phyloP scores from a whole-genome alignment of 2,888 invertebrate genomes.

The Drosophila silvestris region DNA sequence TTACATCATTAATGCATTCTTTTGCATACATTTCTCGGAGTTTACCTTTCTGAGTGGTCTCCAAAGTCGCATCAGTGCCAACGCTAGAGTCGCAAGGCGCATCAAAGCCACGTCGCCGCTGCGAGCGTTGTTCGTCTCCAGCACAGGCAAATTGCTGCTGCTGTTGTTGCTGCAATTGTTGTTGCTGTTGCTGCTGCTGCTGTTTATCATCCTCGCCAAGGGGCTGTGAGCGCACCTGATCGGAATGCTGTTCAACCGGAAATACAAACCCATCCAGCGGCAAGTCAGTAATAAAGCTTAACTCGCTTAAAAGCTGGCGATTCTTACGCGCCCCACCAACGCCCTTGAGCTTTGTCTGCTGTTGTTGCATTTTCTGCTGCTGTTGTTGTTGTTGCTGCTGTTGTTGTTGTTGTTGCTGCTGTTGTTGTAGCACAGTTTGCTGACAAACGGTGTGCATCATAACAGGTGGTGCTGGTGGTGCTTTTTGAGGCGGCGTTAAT shows the following conservation, averaged over 20 bases:
- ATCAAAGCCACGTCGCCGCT: conserved; percentile 79
- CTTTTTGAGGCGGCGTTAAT: conserved; percentile 80
- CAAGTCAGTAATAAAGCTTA: conserved; percentile 73
- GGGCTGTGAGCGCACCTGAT: conserved; percentile 86
- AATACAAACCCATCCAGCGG: conserved; percentile 60
- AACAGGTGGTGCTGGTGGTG: conserved; percentile 80
- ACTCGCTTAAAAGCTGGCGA: conserved; percentile 83
- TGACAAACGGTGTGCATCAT: conserved; percentile 68
- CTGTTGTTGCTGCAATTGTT: conserved; percentile 55
- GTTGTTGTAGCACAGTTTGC: conserved; percentile 47
- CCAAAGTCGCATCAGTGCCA: conserved; percentile 41
- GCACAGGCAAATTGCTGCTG: conserved; percentile 49
- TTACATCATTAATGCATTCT: background rate
- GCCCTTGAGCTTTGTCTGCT: conserved; percentile 77
- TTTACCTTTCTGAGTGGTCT: conserved; percentile 48
- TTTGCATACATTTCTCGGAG: background rate
- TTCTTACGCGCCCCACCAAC: conserved; percentile 83
- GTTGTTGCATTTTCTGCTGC: conserved; percentile 40
- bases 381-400: conserved; percentile 55
- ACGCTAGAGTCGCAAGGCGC: conserved; percentile 37
- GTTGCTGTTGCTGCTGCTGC: conserved; percentile 37
- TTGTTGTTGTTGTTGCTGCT: conserved; percentile 18
- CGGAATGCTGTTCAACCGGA: conserved; percentile 73
- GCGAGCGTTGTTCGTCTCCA: conserved; percentile 74
- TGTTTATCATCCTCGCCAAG: conserved; percentile 84